Conservation (phyloP, 1,140 invertebrate species). For the Macrobrachium rosenbergii region DNA sequence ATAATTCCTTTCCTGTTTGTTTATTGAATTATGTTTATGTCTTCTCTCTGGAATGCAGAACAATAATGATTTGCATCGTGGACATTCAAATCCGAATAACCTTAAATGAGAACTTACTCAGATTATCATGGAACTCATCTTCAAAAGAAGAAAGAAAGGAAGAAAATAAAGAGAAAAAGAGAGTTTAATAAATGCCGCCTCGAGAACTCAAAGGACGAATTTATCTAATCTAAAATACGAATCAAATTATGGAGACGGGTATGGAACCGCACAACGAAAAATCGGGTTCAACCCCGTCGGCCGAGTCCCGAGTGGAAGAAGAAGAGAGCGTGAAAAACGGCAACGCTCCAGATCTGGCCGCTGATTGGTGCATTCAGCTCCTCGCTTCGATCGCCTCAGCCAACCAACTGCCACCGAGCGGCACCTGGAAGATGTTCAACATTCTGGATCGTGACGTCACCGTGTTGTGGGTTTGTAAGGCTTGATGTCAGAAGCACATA, state of each 20-base stretch:
- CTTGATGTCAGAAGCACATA: slow-evolving; percentile 28
- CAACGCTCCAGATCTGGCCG: slow-evolving; percentile 60
- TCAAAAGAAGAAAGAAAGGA: not conserved
- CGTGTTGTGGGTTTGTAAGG: slow-evolving; percentile 52
- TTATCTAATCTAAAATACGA: slow-evolving; percentile 23
- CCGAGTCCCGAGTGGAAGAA: slow-evolving; percentile 41
- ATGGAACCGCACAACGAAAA: slow-evolving; percentile 50
- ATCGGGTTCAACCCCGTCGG: slow-evolving; percentile 37
- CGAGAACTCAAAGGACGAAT: not conserved
- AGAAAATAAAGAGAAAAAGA: not conserved
- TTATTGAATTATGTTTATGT: not conserved
- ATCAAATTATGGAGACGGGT: slow-evolving; percentile 54
- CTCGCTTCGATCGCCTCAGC: slow-evolving; percentile 62
- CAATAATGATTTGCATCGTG: not conserved
- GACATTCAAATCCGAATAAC: not conserved
- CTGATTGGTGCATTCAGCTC: slow-evolving; percentile 58
- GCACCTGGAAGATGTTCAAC: slow-evolving; percentile 60
- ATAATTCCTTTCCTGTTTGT: not conserved
- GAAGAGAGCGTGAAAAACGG: slow-evolving; percentile 60
- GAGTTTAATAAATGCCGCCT: slow-evolving; percentile 7
- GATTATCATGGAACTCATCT: slow-evolving; percentile 13
- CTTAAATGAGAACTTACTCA: not conserved
- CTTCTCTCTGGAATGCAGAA: not conserved
- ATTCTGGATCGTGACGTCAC: slow-evolving; percentile 61
- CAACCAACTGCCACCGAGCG: slow-evolving; percentile 52